Evolutionary conservation across 2,797 vertebrate genomes (phyloP), one percentile per base, ranked within the genome.

Genomic region (Setipinna tenuifilis): DNA sequence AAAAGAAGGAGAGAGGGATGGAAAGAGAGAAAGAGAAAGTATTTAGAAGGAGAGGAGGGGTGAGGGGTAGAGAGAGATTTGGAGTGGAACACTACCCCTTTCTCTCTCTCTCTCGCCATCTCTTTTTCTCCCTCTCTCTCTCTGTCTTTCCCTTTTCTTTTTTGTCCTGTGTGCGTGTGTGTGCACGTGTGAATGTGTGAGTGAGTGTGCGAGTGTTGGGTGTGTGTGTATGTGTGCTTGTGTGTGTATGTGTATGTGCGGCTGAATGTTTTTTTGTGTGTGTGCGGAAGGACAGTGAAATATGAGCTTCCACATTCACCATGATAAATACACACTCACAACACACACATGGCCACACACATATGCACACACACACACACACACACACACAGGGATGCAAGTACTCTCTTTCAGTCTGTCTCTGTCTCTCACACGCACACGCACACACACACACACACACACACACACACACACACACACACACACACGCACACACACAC

Each of bases 321-420:
- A 0, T 98, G 98, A 85, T 99, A 99, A 92, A 98, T 98, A 89
- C 99, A 99, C 11, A 96, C 93, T 98, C 99, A 92, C 16, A n/a
- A 90, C 89, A 41, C 68, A 89, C 57, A 19, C 19, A 21, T 19
- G 19, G 11, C 3, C 57, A 21, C 57, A 21, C 11, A 21, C 57
- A 59, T 62, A 87, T 83, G 83, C 82, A 83, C 80, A 85, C 84
- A 61, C 58, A 61, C 58, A 61, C 58, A 61, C 58, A 61, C 58
- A 81, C n/a, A n/a, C n/a, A n/a, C n/a, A n/a, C n/a, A n/a, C n/a
- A n/a, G n/a, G n/a, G n/a, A n/a, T n/a, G n/a, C n/a, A n/a, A n/a
- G n/a, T n/a, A n/a, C n/a, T n/a, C n/a, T n/a, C n/a, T n/a, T n/a
- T n/a, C n/a, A n/a, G n/a, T n/a, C n/a, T n/a, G n/a, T n/a, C n/a